These are phyloP conservation scores for Alca torda DNA, from an alignment of 2,797 vertebrate species.

Conservation along the genomic window DNA sequence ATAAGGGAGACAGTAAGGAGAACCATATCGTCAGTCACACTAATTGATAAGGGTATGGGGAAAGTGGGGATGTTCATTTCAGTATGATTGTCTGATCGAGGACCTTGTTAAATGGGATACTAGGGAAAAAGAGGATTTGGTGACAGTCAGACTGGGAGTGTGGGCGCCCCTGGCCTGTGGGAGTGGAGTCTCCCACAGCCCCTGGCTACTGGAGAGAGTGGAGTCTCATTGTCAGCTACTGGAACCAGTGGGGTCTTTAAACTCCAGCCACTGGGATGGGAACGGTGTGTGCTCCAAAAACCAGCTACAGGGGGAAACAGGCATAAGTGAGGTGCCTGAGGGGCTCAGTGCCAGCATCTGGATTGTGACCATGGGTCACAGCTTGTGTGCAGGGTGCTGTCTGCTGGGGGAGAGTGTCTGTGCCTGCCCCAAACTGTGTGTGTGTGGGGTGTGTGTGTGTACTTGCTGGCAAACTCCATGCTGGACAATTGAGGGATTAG, in stretches of 20 bases:
- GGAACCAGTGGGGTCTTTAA: background rate
- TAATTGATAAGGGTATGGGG: background rate
- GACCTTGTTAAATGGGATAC: background rate
- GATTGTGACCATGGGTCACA: fast-evolving
- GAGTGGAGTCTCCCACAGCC: no score
- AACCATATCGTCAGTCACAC: background rate
- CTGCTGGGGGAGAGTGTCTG: background rate
- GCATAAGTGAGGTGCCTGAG: background rate
- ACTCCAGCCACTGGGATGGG: background rate
- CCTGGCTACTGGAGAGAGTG: background rate
- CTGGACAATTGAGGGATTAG: background rate
- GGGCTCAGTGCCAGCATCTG: fast-evolving
- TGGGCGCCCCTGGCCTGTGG: no score
- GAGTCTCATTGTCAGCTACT: background rate
- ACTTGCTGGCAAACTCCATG: background rate
- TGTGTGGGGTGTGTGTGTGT: fast-evolving
- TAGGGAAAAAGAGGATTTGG: background rate
- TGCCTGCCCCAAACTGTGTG: background rate
- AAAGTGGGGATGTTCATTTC: background rate
- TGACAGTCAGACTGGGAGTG: fast-evolving
- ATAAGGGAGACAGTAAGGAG: background rate
- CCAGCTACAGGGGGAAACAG: fast-evolving
- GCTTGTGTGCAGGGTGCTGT: fast-evolving
- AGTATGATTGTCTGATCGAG: background rate
- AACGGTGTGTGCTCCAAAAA: background rate